Percentiles rank a stretch among this genome's conserved stretches.
phyloP scores from a whole-genome alignment of 2,888 invertebrate genomes.

The Napeogenes inachia region DNA sequence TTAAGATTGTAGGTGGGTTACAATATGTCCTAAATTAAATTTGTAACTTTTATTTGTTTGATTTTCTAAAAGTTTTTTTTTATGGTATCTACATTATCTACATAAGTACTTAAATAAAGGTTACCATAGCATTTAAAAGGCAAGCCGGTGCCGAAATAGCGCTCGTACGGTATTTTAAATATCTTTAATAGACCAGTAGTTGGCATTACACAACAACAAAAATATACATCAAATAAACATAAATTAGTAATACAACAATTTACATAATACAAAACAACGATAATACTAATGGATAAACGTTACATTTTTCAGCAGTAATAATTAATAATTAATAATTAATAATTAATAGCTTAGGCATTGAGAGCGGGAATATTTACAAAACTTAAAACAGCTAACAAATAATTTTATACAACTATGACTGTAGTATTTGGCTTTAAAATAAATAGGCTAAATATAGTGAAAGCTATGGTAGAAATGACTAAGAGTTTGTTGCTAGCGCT shows the following conservation, averaged over 20 bases:
- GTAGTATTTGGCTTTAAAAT: slow-evolving; percentile 77
- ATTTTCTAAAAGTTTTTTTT: slow-evolving; percentile 16
- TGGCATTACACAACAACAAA: slow-evolving; percentile 61
- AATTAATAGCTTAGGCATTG: slow-evolving; percentile 66
- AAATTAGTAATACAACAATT: slow-evolving; percentile 67
- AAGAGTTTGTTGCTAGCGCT: slow-evolving; percentile 19
- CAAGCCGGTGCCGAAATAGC: slow-evolving; percentile 54
- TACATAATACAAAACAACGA: slow-evolving; percentile 72
- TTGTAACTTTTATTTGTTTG: slow-evolving; percentile 14
- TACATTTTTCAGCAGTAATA: slow-evolving; percentile 51
- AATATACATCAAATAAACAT: slow-evolving; percentile 72
- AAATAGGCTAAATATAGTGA: slow-evolving; percentile 73
- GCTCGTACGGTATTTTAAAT: slow-evolving; percentile 33
- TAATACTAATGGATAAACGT: slow-evolving; percentile 67
- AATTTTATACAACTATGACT: slow-evolving; percentile 70
- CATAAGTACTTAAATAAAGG: slow-evolving; percentile 35
- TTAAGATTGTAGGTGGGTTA: slow-evolving; percentile 31
- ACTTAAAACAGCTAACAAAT: slow-evolving; percentile 70
- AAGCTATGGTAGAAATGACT: slow-evolving; percentile 56
- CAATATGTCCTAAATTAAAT: slow-evolving; percentile 30
- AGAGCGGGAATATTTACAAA: slow-evolving; percentile 65
- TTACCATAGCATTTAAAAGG: slow-evolving; percentile 37
- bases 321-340: slow-evolving; percentile 66
- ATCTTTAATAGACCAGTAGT: slow-evolving; percentile 34
- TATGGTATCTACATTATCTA: slow-evolving; percentile 25